Evolutionary conservation across 2,888 invertebrate species (phyloP), one percentile per base, ranked within the genome.

Genomic region (Brachypalpus laphriformis): DNA sequence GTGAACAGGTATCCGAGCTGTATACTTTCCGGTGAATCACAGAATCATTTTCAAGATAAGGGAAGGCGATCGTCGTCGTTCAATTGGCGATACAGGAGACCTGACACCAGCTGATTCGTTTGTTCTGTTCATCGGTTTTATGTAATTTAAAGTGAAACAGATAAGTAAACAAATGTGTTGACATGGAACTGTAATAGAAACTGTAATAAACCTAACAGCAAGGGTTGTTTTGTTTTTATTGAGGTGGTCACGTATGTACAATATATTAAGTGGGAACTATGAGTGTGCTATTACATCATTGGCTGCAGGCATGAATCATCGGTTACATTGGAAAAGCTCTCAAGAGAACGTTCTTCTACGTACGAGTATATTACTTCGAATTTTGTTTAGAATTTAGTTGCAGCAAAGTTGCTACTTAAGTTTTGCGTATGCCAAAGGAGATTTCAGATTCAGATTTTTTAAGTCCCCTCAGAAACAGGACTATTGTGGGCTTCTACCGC

Each of bases 41-140:
- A 34, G 70, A 63, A 45, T 77, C 61, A 56, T 47, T 63, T 63
- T 9, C 8, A 14, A 31, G 70, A 61, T 77, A 66, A 75, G 34
- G 47, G 7, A n/a, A 54, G 45, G 9, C 54, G 47, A 49, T 28
- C 45, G 54, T 11, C 47, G 5, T n/a, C n/a, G n/a, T n/a, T n/a
- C n/a, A n/a, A 5, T 5, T 8, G 9, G 37, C 59, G 40, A 57
- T 25, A n/a, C n/a, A 6, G 34, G 8, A 34, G 28, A 14, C 28
- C 25, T 16, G 28, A 8, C n/a, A n/a, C 18, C 14, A n/a, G 40
- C n/a, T 25, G 56, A 25, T 9, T 56, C 8, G 14, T 45, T 45
- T 8, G 49, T 16, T 5, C 25, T n/a, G 25, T 28, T 68, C 37
- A 54, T 20, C 14, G 45, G 20, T 34, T 9, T 20, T 45, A 25